Percentiles rank a stretch among this genome's conserved stretches.
Evolutionary conservation across 2,797 vertebrate genomes (phyloP).

Genomic region (Tarsius wallacei): DNA sequence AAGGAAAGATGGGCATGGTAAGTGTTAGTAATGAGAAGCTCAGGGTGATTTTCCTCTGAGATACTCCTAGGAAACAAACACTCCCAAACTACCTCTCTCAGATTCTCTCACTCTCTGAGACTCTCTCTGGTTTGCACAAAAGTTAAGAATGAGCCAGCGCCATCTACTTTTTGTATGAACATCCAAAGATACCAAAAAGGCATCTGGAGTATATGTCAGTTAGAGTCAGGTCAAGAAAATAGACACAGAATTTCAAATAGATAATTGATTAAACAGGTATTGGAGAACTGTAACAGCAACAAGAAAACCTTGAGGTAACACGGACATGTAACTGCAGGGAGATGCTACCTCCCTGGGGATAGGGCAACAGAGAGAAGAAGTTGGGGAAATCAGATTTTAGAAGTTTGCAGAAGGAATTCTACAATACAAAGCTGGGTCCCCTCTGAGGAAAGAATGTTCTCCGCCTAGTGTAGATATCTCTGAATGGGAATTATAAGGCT

Average conservation of each 20-base stretch:
- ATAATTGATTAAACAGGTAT: not conserved
- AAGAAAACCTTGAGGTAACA: not conserved
- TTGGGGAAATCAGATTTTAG: not conserved
- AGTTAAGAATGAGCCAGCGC: not conserved
- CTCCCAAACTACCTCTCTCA: not conserved
- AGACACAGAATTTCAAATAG: not conserved
- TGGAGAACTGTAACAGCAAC: not conserved
- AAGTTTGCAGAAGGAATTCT: not conserved
- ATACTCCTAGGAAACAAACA: not conserved
- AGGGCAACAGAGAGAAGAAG: not conserved
- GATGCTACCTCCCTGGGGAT: not conserved
- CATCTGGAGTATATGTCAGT: not conserved
- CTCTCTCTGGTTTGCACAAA: not conserved
- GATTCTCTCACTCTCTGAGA: not conserved
- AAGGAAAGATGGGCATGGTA: not conserved
- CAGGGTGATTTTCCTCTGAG: not conserved
- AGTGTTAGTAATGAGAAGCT: not conserved
- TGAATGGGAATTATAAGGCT: not conserved
- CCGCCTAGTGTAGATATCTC: not conserved
- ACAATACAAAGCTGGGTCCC: not conserved
- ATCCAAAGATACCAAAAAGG: not conserved
- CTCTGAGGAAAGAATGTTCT: not conserved
- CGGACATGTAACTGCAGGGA: not conserved
- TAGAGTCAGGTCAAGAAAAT: not conserved
- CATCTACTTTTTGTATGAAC: not conserved